Evolutionary conservation across 2,113 vertebrate genomes (phyloP), one percentile per base, ranked within the genome.

Genomic region (Oryzias celebensis): DNA sequence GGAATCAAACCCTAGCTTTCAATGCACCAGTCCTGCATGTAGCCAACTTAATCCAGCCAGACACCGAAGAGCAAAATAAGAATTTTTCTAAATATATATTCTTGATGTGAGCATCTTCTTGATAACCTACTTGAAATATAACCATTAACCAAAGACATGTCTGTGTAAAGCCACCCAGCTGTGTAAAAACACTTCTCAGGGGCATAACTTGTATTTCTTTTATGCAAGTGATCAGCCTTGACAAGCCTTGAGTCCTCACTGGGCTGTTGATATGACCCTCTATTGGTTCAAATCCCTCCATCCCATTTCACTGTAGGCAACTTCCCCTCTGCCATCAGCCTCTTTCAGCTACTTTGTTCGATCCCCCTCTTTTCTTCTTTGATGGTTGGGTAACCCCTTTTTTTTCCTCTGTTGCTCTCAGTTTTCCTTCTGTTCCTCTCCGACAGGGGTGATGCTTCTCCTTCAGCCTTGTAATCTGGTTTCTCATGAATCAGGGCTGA

Each of bases 251-350:
- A 58, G 79, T 73, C 65, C 52, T 75, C 48, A 49, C 50, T 43
- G 57, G 49, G 58, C 59, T 65, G 78, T 76, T 50, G 50, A 68
- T 54, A 66, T 81, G 85, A 83, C 80, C 80, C 71, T 73, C 52
- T 16, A 28, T 55, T 73, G 72, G 64, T 42, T 76, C 61, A 77
- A 71, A 87, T 69, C 66, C 43, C 26, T 0, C 41, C 63, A 64
- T 49, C 70, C 74, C 64, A 61, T 62, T 24, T 14, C 50, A 73
- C 74, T 67, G 49, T 62, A 70, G 65, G 71, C 62, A 80, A 63
- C 72, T 74, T 77, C 65, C 71, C 46, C 44, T 80, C 61, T 60
- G 59, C 59, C 68, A 73, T 78, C 42, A 68, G 17, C 50, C 14
- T 56, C 49, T 75, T 52, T 68, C 54, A 54, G 62, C 45, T 20